These are phyloP conservation scores for Pristis pectinata DNA, from an alignment of 2,797 vertebrate species.

Conservation along the genomic window DNA sequence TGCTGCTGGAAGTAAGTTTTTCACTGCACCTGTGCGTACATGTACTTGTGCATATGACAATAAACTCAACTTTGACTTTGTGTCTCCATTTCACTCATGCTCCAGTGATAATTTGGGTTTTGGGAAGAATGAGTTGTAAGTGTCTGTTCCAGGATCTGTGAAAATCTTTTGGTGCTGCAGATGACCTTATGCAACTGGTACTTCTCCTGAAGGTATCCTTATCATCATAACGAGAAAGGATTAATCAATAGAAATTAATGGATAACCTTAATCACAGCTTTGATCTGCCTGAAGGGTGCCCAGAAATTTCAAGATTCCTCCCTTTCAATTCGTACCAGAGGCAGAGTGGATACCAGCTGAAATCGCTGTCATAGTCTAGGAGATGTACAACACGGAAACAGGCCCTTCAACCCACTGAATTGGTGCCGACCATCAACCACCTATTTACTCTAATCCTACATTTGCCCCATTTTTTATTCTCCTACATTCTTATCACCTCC, in stretches of 20 bases:
- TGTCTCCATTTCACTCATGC: neutral
- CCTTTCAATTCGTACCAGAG: neutral
- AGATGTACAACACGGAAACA: too few relatives aligned
- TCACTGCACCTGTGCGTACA: too few relatives aligned
- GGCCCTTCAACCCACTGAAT: too few relatives aligned
- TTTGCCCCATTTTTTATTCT: too few relatives aligned
- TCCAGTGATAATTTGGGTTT: neutral
- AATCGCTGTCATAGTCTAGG: too few relatives aligned
- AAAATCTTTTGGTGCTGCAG: neutral
- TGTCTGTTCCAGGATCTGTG: neutral
- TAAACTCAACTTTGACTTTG: too few relatives aligned
- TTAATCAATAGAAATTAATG: neutral
- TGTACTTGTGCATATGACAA: too few relatives aligned
- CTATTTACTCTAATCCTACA: too few relatives aligned
- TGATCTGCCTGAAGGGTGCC: neutral
- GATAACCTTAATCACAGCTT: neutral
- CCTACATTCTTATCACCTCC: too few relatives aligned
- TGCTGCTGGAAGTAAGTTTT: too few relatives aligned
- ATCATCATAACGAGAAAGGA: neutral
- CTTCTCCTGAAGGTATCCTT: neutral
- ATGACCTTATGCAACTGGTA: neutral
- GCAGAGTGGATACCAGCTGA: neutral
- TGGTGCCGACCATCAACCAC: too few relatives aligned
- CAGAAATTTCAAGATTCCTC: neutral
- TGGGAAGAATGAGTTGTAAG: neutral